Base-by-base conservation (phyloP, 2,888 invertebrate genomes). In the Charanyca ferruginea region DNA sequence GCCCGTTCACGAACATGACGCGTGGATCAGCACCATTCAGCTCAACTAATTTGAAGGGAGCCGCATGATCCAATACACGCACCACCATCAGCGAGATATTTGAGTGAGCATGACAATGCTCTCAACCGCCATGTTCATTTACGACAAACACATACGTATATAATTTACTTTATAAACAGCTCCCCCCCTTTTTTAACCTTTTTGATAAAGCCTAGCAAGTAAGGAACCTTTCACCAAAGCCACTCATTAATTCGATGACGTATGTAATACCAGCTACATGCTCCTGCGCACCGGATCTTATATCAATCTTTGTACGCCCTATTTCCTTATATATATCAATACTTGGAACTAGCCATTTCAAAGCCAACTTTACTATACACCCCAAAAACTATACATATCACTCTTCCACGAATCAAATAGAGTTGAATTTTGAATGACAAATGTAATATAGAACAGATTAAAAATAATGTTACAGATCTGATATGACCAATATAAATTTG, bases 321-420 rank as follows among this genome's bases (percentile, higher is more conserved):
- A 74, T 42, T 80, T 80, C 79, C 73, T 75, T 52, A 58, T 67
- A 69, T 55, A 70, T 55, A 66, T 61, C 20, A 78, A 60, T 82
- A 71, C 70, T 52, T 61, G 59, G 65, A 76, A 73, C 22, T 51
- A 65, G 49, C 51, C 25, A 44, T 45, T 32, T 11, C 6, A 44
- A 22, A 0, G 48, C 66, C 47, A 69, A 63, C 18, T 25, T 60
- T 22, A 47, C 0, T 0, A 1, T 22, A 16, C 49, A 72, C 22
- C 7, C 38, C 25, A 22, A 42, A 63, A 79, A 67, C 42, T n/a
- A 5, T 7, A 9, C 4, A n/a, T n/a, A 5, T n/a, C 42, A 23
- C n/a, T 47, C 61, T 45, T 68, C 64, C 0, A 0, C 0, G 0
- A 3, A 2, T 0, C 0, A 1, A 4, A 44, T 63, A 79, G 48